Conservation (phyloP, 2,797 vertebrate genomes). For the Poeciliopsis presidionis region DNA sequence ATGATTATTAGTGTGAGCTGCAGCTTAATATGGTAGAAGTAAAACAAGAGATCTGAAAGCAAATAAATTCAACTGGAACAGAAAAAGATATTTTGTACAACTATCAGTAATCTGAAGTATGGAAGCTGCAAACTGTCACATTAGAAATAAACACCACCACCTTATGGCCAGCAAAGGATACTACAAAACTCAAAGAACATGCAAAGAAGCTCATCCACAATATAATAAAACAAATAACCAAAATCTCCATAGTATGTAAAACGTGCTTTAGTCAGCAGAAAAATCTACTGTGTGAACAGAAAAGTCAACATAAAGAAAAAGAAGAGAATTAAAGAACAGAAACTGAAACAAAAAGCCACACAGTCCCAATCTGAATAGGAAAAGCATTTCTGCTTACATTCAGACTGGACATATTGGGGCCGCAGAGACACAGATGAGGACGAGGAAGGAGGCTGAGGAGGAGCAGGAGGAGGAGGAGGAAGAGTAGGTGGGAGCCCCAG, state of each 20-base stretch:
- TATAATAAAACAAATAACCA: constrained; percentile 1
- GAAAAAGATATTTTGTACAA: constrained; percentile 14
- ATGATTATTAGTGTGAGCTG: neutral
- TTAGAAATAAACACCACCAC: constrained; percentile 55
- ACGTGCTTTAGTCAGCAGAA: neutral
- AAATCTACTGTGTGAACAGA: neutral
- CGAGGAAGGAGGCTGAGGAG: constrained; percentile 70
- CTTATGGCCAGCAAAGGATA: constrained; percentile 58
- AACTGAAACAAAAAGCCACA: constrained; percentile 17
- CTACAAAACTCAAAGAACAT: constrained; percentile 44
- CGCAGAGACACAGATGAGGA: constrained; percentile 87
- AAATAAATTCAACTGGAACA: constrained; percentile 12
- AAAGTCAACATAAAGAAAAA: neutral
- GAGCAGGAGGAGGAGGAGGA: constrained; percentile 72
- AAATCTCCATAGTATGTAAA: neutral
- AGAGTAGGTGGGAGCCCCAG: constrained; percentile 78
- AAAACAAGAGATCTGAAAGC: neutral
- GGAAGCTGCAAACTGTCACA: constrained; percentile 4
- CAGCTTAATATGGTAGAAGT: neutral
- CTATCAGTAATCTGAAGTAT: constrained; percentile 29
- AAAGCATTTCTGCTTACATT: constrained; percentile 88
- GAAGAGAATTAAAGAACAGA: neutral
- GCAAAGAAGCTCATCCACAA: constrained; percentile 1
- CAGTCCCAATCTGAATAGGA: constrained; percentile 53
- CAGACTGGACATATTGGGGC: constrained; percentile 94